phyloP scores from a whole-genome alignment of 2,113 vertebrate species.

The Marmota flaviventris region DNA sequence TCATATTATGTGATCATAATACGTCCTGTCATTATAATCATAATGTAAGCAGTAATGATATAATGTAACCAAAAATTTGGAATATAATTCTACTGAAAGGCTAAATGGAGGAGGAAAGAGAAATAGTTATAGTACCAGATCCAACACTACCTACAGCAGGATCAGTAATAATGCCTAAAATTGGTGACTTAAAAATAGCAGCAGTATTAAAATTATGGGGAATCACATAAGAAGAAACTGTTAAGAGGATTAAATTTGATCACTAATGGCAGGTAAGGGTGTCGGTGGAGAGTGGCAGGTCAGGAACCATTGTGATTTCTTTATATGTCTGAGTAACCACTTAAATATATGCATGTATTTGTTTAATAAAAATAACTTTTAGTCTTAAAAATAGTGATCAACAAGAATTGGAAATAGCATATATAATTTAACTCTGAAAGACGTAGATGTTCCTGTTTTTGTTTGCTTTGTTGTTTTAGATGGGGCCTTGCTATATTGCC shows the following conservation, averaged over 20 bases:
- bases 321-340: neutral
- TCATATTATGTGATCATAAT: neutral
- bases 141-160: neutral
- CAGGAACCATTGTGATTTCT: neutral
- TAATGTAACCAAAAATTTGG: neutral
- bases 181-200: neutral
- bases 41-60: neutral
- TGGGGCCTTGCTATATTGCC: no score
- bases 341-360: no score
- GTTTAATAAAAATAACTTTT: neutral
- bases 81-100: neutral
- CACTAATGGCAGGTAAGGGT: no score
- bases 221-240: neutral
- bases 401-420: neutral
- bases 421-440: neutral
- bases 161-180: neutral
- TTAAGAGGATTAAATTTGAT: neutral
- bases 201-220: neutral
- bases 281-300: rapidly evolving
- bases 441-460: no score
- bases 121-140: neutral
- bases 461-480: no score
- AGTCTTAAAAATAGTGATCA: neutral
- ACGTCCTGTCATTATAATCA: neutral
- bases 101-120: neutral